Percentiles rank a stretch among this genome's conserved stretches.
phyloP scores from a whole-genome alignment of 2,113 vertebrate genomes.

The Microtus pennsylvanicus region DNA sequence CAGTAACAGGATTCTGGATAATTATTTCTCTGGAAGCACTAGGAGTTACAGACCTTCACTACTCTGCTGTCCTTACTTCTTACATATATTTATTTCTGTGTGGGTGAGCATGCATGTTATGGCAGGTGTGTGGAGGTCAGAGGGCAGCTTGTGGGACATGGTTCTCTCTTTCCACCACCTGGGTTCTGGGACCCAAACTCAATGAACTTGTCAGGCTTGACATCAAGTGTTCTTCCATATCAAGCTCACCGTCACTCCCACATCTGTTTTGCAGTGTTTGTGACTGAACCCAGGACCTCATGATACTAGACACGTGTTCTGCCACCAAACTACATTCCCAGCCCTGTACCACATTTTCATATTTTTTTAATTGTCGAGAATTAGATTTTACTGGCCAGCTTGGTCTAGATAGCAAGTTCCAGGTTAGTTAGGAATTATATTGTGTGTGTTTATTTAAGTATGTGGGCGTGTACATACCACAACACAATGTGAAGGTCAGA shows the following conservation, averaged over 20 bases:
- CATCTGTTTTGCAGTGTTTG: neutral
- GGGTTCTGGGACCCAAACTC: no score
- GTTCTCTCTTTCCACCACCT: neutral
- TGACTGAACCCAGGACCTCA: neutral
- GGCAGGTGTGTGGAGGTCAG: neutral
- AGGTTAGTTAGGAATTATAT: neutral
- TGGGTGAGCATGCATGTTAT: neutral
- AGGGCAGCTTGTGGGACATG: neutral
- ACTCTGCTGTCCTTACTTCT: neutral
- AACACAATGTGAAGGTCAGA: neutral
- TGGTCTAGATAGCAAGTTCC: neutral
- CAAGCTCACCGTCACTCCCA: neutral
- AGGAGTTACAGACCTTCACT: neutral
- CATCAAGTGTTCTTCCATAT: neutral
- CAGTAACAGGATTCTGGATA: constrained; percentile 14
- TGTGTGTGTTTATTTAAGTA: neutral
- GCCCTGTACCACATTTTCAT: neutral
- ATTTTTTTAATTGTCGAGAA: neutral
- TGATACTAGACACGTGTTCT: neutral
- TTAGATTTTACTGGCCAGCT: neutral
- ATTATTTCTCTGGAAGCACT: neutral
- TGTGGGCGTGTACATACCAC: no score
- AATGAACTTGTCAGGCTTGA: neutral
- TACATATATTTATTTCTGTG: neutral
- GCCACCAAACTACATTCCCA: neutral